Evolutionary conservation across 2,113 vertebrate genomes (phyloP), one percentile per base, ranked within the genome.

Genomic region (Murina feae): DNA sequence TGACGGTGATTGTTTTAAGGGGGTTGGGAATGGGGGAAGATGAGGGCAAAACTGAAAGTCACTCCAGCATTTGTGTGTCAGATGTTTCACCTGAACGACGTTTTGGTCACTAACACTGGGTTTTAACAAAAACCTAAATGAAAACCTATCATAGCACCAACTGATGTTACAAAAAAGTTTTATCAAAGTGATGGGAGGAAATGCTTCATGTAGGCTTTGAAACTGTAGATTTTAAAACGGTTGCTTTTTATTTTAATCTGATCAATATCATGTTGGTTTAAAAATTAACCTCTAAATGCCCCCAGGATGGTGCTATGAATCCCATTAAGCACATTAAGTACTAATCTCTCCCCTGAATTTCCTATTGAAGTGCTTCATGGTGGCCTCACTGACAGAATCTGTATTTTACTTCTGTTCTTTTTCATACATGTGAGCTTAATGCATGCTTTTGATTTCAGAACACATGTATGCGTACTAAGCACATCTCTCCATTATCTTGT

Each of bases 51-150:
- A 72, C 17, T 79, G 42, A 91, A 76, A 65, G 16, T 37, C 5
- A 18, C 23, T 42, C 14, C 11, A 35, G 66, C 12, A 97, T 51
- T 69, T 94, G 82, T 85, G 71, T 82, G 83, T 68, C 91, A 96
- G 94, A 91, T 97, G 85, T 60, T 96, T 96, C 96, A 97, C 87
- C 87, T 95, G 86, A 97, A 84, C 87, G 93, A 25, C 16, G 55
- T 86, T 98, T 97, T 93, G 93, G 95, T 97, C 93, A 84, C 95
- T 96, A 88, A 94, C 91, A 83, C 53, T 66, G 71, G 9, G 69
- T 91, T 97, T 97, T 94, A 96, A 83, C 89, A 49, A 93, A 69
- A 97, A 97, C 90, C 16, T 86, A 96, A 96, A 90, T 92, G 96
- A 97, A 97, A 95, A 47, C 65, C 69, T 90, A 37, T 90, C 83